Base-by-base conservation (phyloP, 2,888 invertebrate species). In the Chesias legatella region DNA sequence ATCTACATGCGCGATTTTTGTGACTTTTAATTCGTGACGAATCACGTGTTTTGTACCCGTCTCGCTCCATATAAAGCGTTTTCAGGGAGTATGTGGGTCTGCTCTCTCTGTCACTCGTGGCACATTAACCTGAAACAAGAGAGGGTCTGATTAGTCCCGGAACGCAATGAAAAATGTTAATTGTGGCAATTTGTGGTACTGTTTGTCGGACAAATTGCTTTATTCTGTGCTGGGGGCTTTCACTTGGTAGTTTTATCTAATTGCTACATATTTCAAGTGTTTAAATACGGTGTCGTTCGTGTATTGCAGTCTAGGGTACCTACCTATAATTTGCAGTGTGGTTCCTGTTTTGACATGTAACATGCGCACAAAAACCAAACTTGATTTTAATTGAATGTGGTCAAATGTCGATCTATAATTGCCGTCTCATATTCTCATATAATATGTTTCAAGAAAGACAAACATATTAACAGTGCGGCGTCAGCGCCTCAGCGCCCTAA, bases 51-150 rank as follows among this genome's bases (percentile, higher is more conserved):
- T 58, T 78, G 63, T 71, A 66, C 75, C 78, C 73, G 78, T 79
- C 79, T 67, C 75, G 82, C 85, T 85, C 84, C 85, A 85, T 85
- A 84, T 85, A 85, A 83, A 73, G 76, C 73, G 74, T 70, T 81
- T 75, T 69, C 47, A 54, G 53, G 66, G 58, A 62, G 67, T 63
- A 58, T 63, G 58, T 54, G 63, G 67, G 60, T 67, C 48, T 64
- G 63, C 59, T 53, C 65, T 75, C 78, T 69, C 73, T 70, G 50
- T 79, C 71, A 68, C 68, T 58, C 73, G 64, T 63, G 66, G 63
- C 65, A 63, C 68, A 62, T 70, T 61, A 73, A 77, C 68, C 84
- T 84, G 84, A 7, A 84, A 84, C 84, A 84, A 83, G 51, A 40
- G 52, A 67, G 48, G 43, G 43, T 53, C 49, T 68, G 63, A 68